Conservation (phyloP, 2,113 vertebrate genomes). For the Mirza zaza region DNA sequence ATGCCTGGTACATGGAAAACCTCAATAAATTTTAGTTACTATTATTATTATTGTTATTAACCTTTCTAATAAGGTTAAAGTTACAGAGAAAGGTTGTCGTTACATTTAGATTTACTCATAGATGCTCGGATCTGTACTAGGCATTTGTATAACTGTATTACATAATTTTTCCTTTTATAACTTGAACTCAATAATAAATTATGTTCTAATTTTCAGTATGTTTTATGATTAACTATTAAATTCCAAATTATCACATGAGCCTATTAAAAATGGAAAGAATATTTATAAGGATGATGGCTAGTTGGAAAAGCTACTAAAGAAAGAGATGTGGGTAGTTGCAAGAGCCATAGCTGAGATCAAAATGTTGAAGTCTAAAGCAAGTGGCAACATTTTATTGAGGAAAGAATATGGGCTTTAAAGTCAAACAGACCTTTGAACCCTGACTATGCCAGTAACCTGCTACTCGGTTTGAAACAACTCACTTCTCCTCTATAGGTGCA, state of each 20-base stretch:
- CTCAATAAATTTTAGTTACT: not conserved
- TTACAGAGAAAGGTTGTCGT: not conserved
- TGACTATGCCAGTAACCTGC: not conserved
- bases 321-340: not conserved
- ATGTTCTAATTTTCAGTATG: not conserved
- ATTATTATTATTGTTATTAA: not conserved
- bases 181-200: not conserved
- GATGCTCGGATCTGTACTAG: not conserved
- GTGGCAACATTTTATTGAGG: not conserved
- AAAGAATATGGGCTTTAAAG: not conserved
- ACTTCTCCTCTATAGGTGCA: not conserved
- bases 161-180: not conserved
- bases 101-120: not conserved
- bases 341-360: not conserved
- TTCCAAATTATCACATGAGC: not conserved
- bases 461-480: not conserved
- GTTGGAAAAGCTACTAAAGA: not conserved
- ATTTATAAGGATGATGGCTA: not conserved
- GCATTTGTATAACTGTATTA: not conserved
- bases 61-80: not conserved
- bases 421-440: not conserved
- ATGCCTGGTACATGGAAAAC: not conserved
- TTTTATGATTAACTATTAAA: not conserved
- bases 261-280: not conserved
- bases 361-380: not conserved